These are phyloP conservation scores for Cyanoliseus patagonus DNA, from an alignment of 2,113 vertebrate species.

Conservation along the genomic window DNA sequence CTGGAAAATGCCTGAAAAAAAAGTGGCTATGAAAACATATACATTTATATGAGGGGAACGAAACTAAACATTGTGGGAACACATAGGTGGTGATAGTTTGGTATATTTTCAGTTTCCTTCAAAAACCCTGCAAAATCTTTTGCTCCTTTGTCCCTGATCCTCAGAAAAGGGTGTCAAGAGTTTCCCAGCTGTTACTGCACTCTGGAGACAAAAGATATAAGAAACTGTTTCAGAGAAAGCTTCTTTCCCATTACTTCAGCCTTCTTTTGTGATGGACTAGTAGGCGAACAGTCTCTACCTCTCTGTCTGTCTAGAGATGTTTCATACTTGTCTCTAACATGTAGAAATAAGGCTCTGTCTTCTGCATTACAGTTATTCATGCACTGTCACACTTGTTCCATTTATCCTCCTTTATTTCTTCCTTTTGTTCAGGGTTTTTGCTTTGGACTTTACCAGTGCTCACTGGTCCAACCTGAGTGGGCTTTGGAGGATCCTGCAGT, in stretches of 20 bases:
- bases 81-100: rapidly evolving
- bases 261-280: neutral
- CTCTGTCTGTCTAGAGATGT: neutral
- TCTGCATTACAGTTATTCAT: neutral
- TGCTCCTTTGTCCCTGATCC: rapidly evolving
- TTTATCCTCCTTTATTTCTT: neutral
- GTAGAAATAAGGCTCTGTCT: neutral
- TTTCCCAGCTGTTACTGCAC: neutral
- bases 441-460: neutral
- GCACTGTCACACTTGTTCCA: neutral
- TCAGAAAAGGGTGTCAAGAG: neutral
- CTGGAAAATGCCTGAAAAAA: neutral
- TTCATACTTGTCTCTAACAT: neutral
- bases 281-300: neutral
- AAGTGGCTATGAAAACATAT: neutral
- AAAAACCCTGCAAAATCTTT: neutral
- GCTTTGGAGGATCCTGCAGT: rapidly evolving
- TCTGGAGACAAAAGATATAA: neutral
- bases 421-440: neutral
- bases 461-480: neutral
- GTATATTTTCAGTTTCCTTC: neutral
- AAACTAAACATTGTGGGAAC: neutral
- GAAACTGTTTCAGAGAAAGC: neutral
- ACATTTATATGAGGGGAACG: neutral
- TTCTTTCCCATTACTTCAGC: neutral